Conservation (phyloP, 2,888 invertebrate species). For the Bellardia pandia region DNA sequence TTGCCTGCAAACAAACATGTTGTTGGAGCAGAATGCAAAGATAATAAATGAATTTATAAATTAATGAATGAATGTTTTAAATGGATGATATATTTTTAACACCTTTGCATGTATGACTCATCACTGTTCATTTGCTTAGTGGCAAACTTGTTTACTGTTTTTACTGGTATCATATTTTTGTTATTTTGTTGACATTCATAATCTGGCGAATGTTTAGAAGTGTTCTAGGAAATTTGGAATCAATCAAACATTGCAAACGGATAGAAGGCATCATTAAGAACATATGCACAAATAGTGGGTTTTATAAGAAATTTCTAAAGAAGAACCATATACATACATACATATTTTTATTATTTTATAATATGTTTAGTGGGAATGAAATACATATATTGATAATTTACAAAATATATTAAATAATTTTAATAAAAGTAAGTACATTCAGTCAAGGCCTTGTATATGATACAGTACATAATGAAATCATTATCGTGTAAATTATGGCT, state of each 20-base stretch:
- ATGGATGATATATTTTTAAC: slow-evolving; percentile 16
- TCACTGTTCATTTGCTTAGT: background rate
- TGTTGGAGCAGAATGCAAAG: background rate
- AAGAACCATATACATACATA: no score
- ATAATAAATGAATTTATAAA: background rate
- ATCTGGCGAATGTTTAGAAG: slow-evolving; percentile 14
- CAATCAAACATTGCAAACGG: slow-evolving; percentile 22
- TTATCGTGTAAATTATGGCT: no score
- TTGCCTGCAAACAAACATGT: slow-evolving; percentile 8
- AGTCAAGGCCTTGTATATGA: no score
- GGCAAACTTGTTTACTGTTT: slow-evolving; percentile 16
- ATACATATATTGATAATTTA: background rate
- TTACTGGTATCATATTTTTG: background rate
- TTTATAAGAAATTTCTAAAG: background rate
- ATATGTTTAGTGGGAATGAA: background rate
- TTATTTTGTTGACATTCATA: background rate
- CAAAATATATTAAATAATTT: no score
- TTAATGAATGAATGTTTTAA: slow-evolving; percentile 25
- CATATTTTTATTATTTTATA: background rate
- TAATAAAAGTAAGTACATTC: no score
- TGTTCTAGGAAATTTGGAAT: slow-evolving; percentile 56
- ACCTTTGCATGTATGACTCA: slow-evolving; percentile 8
- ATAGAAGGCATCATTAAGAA: slow-evolving; percentile 18
- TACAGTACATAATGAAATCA: no score
- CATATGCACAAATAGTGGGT: background rate